phyloP scores from a whole-genome alignment of 2,888 invertebrate species.

The Allygus modestus region DNA sequence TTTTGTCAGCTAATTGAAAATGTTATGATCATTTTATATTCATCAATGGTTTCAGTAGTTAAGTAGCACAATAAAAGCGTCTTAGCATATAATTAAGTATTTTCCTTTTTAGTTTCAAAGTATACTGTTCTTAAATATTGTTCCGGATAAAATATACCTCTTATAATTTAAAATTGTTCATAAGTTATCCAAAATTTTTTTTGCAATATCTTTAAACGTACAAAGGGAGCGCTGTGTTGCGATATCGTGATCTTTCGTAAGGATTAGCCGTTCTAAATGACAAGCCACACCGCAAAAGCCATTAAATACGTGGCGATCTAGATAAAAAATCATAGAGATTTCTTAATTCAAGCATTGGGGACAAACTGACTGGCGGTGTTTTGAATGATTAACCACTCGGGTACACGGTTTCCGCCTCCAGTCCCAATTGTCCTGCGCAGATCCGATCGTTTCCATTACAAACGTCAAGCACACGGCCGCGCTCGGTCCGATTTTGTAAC shows the following conservation, averaged over 20 bases:
- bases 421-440: constrained; percentile 16
- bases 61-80: too few relatives aligned
- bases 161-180: too few relatives aligned
- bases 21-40: too few relatives aligned
- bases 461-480: constrained; percentile 1
- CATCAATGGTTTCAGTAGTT: too few relatives aligned
- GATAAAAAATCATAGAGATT: background rate
- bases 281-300: background rate
- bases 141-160: too few relatives aligned
- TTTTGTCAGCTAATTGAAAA: too few relatives aligned
- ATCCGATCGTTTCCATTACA: constrained; percentile 17
- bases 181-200: too few relatives aligned
- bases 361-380: background rate
- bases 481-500: constrained; percentile 11
- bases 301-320: background rate
- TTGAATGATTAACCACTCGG: constrained; percentile 1
- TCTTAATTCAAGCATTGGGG: background rate
- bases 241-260: background rate
- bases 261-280: background rate
- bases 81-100: too few relatives aligned
- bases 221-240: too few relatives aligned
- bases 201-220: too few relatives aligned
- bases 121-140: too few relatives aligned
- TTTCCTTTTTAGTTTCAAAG: too few relatives aligned
- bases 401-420: constrained; percentile 27